Evolutionary conservation across 2,888 invertebrate species (phyloP), one percentile per base, ranked within the genome.

Genomic region (Pterobdella sp.): DNA sequence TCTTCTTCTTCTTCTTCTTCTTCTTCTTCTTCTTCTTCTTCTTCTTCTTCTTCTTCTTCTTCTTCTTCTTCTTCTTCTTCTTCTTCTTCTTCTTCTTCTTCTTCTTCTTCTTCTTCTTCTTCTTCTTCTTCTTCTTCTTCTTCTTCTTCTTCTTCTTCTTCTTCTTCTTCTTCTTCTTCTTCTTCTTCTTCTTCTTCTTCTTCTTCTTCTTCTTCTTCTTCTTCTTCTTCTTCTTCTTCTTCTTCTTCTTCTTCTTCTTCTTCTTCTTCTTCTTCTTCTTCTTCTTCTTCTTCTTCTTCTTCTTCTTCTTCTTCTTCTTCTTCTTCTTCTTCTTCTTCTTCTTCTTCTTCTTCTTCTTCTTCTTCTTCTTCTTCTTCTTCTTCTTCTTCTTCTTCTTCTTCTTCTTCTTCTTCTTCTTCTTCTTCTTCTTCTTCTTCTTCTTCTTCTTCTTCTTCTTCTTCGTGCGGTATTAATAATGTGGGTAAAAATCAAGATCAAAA

Each of bases 321-420:
- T 60, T 29, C 42, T 1, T 32, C 34, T 32, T 35, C 26, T 26
- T 70, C 56, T 56, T 35, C 26, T 60, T 70, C 56, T 56, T 14
- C 26, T 60, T 60, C 34, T 63, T 29, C 31, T 63, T 31, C 60
- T 60, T 42, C 37, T 60, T 56, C 35, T 70, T n/a, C 31, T 32
- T 60, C 31, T 60, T 32, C 31, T 60, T 26, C 60, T 56, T 1
- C 34, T 1, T 70, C 14, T 60, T 29, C 22, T 60, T 52, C 60
- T 32, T 26, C 60, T 32, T 56, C 70, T 63, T 22, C 26, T 63
- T 31, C 22, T 60, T 68, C 49, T 1, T 35, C 35, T n/a, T 66
- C 36, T 26, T 3, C 36, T 36, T 1, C 26, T 35, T 36, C n/a
- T 66, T 80, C 74, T 78, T 77, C 29, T 74, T 56, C 71, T 73